phyloP scores from a whole-genome alignment of 2,113 vertebrate genomes.

The Steatornis caripensis region DNA sequence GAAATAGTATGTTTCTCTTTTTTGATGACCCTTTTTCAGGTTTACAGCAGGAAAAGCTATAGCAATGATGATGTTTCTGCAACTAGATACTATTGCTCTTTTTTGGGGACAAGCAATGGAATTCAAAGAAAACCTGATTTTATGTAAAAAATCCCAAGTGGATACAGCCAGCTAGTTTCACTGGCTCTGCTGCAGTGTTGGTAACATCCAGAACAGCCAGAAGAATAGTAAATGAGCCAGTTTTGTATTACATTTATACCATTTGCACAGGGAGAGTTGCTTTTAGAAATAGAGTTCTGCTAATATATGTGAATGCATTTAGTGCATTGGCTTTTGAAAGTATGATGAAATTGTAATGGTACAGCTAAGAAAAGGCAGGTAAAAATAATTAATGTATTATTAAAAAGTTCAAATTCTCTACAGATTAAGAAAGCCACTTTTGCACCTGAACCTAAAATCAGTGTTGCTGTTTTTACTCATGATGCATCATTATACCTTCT shows the following conservation, averaged over 20 bases:
- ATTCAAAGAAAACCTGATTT: neutral
- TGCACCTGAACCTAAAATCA: neutral
- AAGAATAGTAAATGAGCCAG: neutral
- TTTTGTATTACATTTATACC: neutral
- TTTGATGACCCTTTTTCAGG: neutral
- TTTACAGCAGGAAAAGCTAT: neutral
- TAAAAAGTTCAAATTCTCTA: neutral
- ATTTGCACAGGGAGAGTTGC: neutral
- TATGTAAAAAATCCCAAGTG: neutral
- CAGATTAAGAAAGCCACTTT: neutral
- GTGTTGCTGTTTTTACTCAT: neutral
- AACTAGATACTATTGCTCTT: neutral
- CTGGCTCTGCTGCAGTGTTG: neutral
- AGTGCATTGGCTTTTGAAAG: neutral
- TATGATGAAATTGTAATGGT: neutral
- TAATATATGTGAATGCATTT: neutral
- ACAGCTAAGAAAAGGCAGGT: neutral
- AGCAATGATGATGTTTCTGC: neutral
- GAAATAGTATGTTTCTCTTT: neutral
- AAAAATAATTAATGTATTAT: neutral
- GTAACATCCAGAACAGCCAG: neutral
- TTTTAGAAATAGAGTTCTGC: neutral
- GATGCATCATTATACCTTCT: neutral
- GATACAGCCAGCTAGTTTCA: neutral
- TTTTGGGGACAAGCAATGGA: neutral